A percentile compares a stretch with the other conserved stretches of the same genome.
phyloP scores from a whole-genome alignment of 2,113 vertebrate species.

The Xenopus tropicalis region UCB_Xtro_10.0 CM004447.2:142547001-142547500 shows the following conservation, averaged over 20 bases:
- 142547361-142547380: neutral
- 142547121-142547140: constrained; percentile 25
- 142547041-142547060: constrained; percentile 17
- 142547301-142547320: constrained; percentile 18
- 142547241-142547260: constrained; percentile 36
- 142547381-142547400: no score
- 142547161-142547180: constrained; percentile 9
- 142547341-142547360: constrained; percentile 16
- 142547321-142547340: constrained; percentile 16
- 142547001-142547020: neutral
- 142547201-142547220: constrained; percentile 37
- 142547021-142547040: constrained; percentile 15
- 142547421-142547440: no score
- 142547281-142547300: constrained; percentile 11
- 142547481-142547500: neutral
- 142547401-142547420: no score
- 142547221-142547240: constrained; percentile 21
- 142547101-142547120: neutral
- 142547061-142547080: neutral
- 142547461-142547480: no score
- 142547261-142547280: constrained; percentile 22
- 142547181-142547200: constrained; percentile 8
- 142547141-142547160: constrained; percentile 26
- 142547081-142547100: constrained; percentile 10
- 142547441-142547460: no score